Conservation (phyloP, 2,113 vertebrate species). For the Tylochromis polylepis region DNA sequence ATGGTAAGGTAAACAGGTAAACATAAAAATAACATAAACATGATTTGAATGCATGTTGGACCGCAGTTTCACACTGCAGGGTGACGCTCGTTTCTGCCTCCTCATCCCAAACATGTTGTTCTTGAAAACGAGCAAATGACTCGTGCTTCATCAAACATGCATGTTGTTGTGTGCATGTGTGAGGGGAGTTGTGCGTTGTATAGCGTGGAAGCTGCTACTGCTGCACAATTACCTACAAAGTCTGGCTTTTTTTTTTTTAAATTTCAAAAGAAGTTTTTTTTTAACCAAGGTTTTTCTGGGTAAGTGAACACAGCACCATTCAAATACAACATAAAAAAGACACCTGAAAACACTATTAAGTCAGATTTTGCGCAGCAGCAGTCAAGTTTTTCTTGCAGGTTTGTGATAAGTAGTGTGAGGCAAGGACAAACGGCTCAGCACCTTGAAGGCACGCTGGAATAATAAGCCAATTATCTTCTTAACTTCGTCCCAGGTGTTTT, state of each 20-base stretch:
- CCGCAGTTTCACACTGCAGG: conserved; percentile 1
- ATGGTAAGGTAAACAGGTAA: background rate
- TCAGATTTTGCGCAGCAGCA: conserved; percentile 19
- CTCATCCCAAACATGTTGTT: background rate
- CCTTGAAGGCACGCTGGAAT: conserved; percentile 56
- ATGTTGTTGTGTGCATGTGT: background rate
- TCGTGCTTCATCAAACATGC: conserved; percentile 7
- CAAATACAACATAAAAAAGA: background rate
- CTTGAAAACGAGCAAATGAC: background rate
- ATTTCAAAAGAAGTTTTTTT: background rate
- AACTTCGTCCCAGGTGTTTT: background rate
- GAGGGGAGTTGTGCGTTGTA: background rate
- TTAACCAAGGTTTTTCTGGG: background rate
- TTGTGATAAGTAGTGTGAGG: conserved; percentile 4
- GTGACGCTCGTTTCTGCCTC: background rate
- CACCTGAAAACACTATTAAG: background rate
- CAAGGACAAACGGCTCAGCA: conserved; percentile 46
- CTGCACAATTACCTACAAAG: background rate
- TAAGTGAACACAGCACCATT: conserved; percentile 27
- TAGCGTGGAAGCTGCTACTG: background rate
- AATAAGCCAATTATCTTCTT: conserved; percentile 38
- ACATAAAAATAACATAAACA: background rate
- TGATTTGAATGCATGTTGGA: background rate
- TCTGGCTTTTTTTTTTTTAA: fast-evolving
- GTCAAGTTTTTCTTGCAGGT: background rate